phyloP scores from a whole-genome alignment of 2,888 invertebrate species.

The Trachelus tabidus region DNA sequence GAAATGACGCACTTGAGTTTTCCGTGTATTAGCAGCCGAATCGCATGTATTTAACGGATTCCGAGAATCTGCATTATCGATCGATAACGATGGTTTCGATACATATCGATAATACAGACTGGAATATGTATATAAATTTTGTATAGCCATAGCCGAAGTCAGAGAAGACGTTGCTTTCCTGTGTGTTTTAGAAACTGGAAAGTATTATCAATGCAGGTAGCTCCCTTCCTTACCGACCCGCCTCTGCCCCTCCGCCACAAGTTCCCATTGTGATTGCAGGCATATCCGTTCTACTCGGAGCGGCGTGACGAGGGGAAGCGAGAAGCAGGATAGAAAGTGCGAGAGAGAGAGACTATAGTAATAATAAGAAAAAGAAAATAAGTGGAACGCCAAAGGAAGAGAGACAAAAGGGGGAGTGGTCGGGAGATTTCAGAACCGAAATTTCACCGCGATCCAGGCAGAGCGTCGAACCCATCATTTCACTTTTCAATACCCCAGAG shows the following conservation, averaged over 20 bases:
- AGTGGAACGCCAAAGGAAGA: background rate
- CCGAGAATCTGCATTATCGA: background rate
- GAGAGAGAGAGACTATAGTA: background rate
- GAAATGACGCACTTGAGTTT: too few relatives aligned
- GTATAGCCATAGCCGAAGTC: background rate
- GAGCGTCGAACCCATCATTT: slow-evolving; percentile 5
- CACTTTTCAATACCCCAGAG: background rate
- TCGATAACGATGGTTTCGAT: background rate
- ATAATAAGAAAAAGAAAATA: background rate
- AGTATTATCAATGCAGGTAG: slow-evolving; percentile 19
- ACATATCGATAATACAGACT: too few relatives aligned
- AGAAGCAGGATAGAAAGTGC: slow-evolving; percentile 20
- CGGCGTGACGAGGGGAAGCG: slow-evolving; percentile 14
- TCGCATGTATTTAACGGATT: too few relatives aligned
- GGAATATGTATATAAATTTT: background rate
- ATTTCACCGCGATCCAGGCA: background rate
- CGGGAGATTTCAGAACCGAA: background rate
- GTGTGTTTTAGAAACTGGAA: slow-evolving; percentile 26
- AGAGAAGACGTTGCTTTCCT: background rate
- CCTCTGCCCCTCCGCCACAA: background rate
- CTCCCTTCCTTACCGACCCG: background rate
- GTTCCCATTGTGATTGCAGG: slow-evolving; percentile 17
- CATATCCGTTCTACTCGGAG: slow-evolving; percentile 14
- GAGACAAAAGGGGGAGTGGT: background rate
- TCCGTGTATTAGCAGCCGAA: too few relatives aligned